Evolutionary conservation across 1,140 invertebrate genomes (phyloP).

Genomic region (Panulirus ornatus): DNA sequence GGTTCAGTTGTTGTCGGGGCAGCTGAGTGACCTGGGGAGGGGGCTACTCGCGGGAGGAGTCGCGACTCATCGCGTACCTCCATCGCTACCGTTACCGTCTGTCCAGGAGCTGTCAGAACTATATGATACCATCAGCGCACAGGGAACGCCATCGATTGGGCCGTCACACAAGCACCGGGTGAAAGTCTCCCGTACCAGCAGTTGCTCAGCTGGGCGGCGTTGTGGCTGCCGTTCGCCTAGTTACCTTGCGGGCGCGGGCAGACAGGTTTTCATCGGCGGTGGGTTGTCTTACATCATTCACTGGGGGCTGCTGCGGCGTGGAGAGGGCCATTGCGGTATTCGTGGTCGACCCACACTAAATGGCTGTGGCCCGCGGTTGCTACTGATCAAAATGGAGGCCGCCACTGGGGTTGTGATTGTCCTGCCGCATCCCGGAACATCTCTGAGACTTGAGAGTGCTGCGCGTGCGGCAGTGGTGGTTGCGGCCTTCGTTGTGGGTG

Average conservation of each 20-base stretch:
- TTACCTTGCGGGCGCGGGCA: background rate
- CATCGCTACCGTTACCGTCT: slow-evolving; percentile 39
- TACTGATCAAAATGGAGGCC: slow-evolving; percentile 29
- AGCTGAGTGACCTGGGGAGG: slow-evolving; percentile 35
- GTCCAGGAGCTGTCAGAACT: background rate
- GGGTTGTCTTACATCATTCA: background rate
- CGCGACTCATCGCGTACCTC: background rate
- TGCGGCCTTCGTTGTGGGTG: slow-evolving; percentile 2
- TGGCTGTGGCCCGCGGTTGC: background rate
- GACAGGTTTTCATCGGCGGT: background rate
- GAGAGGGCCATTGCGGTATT: too few relatives aligned
- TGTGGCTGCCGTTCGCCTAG: too few relatives aligned
- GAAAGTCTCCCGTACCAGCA: background rate
- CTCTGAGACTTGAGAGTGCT: slow-evolving; percentile 18
- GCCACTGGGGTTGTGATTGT: slow-evolving; percentile 35
- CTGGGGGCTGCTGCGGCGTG: background rate
- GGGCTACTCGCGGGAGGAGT: slow-evolving; percentile 16
- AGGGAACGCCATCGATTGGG: background rate
- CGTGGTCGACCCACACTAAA: too few relatives aligned
- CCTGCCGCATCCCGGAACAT: slow-evolving; percentile 35
- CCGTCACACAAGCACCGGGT: background rate
- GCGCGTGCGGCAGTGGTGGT: slow-evolving; percentile 15
- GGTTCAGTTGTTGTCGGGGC: background rate
- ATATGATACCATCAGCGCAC: background rate
- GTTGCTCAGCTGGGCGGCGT: too few relatives aligned